These are phyloP conservation scores for Ophion obscuratus DNA, from an alignment of 2,888 invertebrate species.

Conservation along the genomic window DNA sequence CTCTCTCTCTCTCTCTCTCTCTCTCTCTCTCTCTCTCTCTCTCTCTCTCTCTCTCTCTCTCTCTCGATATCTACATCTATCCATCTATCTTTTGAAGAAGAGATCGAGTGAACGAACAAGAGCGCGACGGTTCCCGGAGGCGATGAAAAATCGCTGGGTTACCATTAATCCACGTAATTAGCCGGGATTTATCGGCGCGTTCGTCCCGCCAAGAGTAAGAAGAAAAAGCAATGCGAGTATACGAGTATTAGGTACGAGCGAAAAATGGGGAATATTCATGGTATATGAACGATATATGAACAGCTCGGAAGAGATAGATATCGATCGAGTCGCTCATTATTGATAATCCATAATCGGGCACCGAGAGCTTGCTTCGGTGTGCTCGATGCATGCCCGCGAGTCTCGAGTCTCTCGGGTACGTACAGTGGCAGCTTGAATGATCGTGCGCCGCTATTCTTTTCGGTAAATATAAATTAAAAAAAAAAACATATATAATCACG, in stretches of 20 bases:
- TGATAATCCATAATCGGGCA: constrained; percentile 83
- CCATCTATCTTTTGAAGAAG: constrained; percentile 9
- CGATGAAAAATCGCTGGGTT: constrained; percentile 74
- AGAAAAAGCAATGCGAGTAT: constrained; percentile 35
- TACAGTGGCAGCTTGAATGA: constrained; percentile 79
- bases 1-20: background rate
- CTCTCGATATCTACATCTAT: background rate
- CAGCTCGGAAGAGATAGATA: constrained; percentile 71
- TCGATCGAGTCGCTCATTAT: constrained; percentile 81
- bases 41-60: background rate
- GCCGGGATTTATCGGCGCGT: constrained; percentile 80
- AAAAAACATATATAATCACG: background rate
- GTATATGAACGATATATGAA: constrained; percentile 4
- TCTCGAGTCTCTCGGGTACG: constrained; percentile 45
- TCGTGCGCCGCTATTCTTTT: constrained; percentile 67
- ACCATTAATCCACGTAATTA: constrained; percentile 82
- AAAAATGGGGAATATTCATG: constrained; percentile 12
- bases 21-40: background rate
- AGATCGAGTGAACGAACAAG: constrained; percentile 37
- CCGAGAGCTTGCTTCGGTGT: constrained; percentile 72
- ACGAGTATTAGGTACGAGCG: constrained; percentile 26
- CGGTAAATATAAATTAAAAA: background rate
- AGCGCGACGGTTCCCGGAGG: constrained; percentile 60
- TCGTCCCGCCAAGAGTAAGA: constrained; percentile 38
- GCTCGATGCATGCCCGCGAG: constrained; percentile 42